Evolutionary conservation across 2,888 invertebrate species (phyloP), one percentile per base, ranked within the genome.

Genomic region (Epistrophe grossulariae): DNA sequence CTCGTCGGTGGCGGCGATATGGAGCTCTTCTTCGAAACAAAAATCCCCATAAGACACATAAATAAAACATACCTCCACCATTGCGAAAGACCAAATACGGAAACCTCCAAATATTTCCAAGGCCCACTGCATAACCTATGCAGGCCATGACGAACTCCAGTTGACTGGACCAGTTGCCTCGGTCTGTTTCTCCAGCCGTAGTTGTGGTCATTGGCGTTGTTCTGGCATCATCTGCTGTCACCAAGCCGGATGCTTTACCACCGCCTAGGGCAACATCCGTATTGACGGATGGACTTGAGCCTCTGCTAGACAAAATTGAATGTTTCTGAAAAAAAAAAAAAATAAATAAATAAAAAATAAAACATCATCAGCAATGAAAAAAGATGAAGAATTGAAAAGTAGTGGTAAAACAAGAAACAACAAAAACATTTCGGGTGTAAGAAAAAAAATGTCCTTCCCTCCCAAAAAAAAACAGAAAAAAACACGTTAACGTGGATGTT

Each of bases 101-200:
- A 84, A 90, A 90, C 74, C 90, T 84, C 90, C 90, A 90, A 81
- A 90, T 88, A 80, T 90, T 90, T n/a, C 90, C 90, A 28, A 90
- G 81, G 64, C 90, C 90, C 52, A 90, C 88, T 71, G 90, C 90
- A 89, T 90, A 90, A 43, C 89, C 88, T 59, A 90, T 66, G 77
- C 90, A 90, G 10, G 90, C 89, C 45, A 90, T 82, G 60, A 89
- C 77, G 76, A 90, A 90, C 87, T 90, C 89, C 59, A 89, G 17
- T 48, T 84, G 89, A 81, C 66, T 88, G 52, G 74, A 62, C 90
- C 90, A 90, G 71, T 89, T 89, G 84, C 89, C 89, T 62, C 89
- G 79, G 24, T 55, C 64, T 17, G 68, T 40, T 59, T 74, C 80
- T 11, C 24, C 24, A 5, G 24, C 17, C 55, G 31, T 57, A 9